Conservation (phyloP, 1,140 invertebrate species). For the Vollenhovia emeryi region DNA sequence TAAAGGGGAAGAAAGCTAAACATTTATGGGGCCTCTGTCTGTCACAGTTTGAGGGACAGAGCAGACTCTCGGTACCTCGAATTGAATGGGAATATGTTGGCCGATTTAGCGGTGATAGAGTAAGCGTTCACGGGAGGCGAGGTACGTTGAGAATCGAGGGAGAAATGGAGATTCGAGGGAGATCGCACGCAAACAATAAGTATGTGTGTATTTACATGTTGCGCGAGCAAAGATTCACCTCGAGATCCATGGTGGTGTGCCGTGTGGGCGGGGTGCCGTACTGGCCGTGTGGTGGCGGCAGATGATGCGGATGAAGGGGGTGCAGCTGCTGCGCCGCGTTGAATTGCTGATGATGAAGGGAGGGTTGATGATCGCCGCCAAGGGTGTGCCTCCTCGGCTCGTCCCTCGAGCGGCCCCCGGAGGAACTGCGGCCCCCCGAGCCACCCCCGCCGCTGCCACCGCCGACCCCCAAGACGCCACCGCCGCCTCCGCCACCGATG, state of each 20-base stretch:
- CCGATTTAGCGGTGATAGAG: neutral
- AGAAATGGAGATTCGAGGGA: neutral
- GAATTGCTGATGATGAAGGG: conserved; percentile 86
- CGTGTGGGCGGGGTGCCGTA: conserved; percentile 85
- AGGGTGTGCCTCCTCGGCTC: conserved; percentile 90
- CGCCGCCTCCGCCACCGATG: conserved; percentile 79
- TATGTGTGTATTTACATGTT: conserved; percentile 73
- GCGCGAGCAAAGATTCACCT: conserved; percentile 85
- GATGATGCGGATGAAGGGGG: conserved; percentile 86
- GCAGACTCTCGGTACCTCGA: neutral
- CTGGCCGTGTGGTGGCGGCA: conserved; percentile 85
- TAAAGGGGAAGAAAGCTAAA: neutral
- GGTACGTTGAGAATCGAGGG: too few species aligned
- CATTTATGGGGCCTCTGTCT: neutral
- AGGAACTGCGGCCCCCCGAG: conserved; percentile 82
- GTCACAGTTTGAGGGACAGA: neutral
- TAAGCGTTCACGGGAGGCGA: neutral
- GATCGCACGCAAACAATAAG: conserved; percentile 56
- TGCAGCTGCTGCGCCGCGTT: conserved; percentile 85
- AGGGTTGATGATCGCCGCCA: conserved; percentile 87
- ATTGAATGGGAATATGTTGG: neutral
- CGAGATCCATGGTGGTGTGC: conserved; percentile 89
- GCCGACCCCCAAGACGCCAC: conserved; percentile 71
- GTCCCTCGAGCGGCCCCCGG: conserved; percentile 86
- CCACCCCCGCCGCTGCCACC: conserved; percentile 73